A percentile compares a stretch with the other conserved stretches of the same genome.
Conservation (phyloP, 2,113 vertebrate genomes). For the Galbula dea region DNA sequence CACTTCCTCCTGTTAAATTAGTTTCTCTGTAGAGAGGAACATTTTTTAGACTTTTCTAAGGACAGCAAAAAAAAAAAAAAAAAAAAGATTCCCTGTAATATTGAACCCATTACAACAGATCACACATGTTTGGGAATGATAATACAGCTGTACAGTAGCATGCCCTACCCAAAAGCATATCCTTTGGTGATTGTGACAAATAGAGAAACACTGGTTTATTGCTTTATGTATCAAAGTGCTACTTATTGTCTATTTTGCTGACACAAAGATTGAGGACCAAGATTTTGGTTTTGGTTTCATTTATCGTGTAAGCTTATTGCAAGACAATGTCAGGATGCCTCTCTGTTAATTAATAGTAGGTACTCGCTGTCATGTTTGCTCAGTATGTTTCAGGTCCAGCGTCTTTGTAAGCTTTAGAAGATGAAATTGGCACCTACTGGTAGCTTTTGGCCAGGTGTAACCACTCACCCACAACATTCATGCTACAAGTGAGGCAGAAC, state of each 20-base stretch:
- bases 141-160: accelerated
- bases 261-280: neutral
- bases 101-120: neutral
- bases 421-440: neutral
- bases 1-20: neutral
- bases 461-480: neutral
- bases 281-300: neutral
- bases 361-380: neutral
- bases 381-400: neutral
- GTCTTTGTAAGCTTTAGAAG: neutral
- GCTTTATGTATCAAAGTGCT: neutral
- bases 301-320: neutral
- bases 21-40: neutral
- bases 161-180: neutral
- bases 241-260: neutral
- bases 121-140: neutral
- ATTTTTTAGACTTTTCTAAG: neutral
- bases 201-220: neutral
- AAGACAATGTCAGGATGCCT: neutral
- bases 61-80: neutral
- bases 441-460: neutral
- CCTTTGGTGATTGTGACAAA: neutral
- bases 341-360: neutral
- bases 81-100: neutral
- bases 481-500: neutral